Evolutionary conservation across 2,797 vertebrate species (phyloP), one percentile per base, ranked within the genome.

Genomic region (Myotis findleyi): DNA sequence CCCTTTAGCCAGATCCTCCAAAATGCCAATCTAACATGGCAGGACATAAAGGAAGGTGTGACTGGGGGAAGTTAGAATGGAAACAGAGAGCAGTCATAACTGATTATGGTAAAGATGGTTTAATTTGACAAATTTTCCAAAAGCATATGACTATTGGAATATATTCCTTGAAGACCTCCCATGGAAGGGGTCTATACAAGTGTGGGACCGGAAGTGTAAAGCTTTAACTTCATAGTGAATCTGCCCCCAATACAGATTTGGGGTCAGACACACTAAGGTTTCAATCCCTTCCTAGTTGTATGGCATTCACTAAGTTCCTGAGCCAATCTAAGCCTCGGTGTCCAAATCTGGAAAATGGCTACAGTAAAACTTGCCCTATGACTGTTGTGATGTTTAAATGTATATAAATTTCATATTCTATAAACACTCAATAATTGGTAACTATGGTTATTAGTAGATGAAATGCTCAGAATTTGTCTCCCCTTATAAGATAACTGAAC

Each of bases 391-490:
- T 13, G 11, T 87, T 57, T 77, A 87, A 86, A 57, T 73, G 14
- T 18, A n/a, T 23, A 21, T 59, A 68, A 86, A 69, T 59, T 86
- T 91, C 30, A 64, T 62, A 86, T 55, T 77, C 59, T 62, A 36
- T 84, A 41, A 86, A 33, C 10, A 57, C 27, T 93, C 20, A 57
- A 6, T 82, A 69, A 57, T 44, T 88, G 16, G 7, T 86, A 72
- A 16, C 53, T 69, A 41, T 51, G 20, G 73, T 87, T 88, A 49
- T 21, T 55, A 47, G 23, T 25, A 66, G 55, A 86, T 47, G 88
- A 94, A 91, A 75, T 71, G 41, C 62, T 93, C 64, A 76, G 66
- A 83, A 93, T 75, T 76, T 51, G 2, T 92, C 38, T 69, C 2
- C 5, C 33, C 10, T 69, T 92, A 17, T 62, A 86, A 51, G 12